Conservation (phyloP, 2,888 invertebrate genomes). For the Aleiodes testaceus region DNA sequence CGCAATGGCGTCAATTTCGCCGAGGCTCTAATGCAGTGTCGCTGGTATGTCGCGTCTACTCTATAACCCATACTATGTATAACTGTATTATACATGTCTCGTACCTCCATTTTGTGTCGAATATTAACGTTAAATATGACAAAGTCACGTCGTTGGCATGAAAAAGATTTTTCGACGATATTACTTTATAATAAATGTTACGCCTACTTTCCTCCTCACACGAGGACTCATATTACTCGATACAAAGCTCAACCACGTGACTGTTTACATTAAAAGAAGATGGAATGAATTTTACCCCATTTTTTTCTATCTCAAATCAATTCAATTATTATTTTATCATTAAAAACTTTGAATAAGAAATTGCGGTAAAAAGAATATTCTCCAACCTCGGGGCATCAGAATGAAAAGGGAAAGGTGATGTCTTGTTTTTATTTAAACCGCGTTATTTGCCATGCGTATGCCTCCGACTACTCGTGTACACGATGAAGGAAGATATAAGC, state of each 20-base stretch:
- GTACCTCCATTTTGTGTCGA: conserved; percentile 35
- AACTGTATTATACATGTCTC: conserved; percentile 27
- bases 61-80: conserved; percentile 28
- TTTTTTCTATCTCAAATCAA: no score
- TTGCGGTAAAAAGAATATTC: conserved; percentile 23
- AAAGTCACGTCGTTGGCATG: conserved; percentile 55
- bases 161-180: conserved; percentile 61
- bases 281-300: no score
- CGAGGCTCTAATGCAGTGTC: conserved; percentile 30
- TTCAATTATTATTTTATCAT: no score
- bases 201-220: conserved; percentile 57
- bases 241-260: conserved; percentile 12
- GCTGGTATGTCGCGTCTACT: conserved; percentile 21
- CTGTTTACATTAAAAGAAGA: not conserved
- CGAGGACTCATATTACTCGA: conserved; percentile 62
- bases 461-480: conserved; percentile 53
- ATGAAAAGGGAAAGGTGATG: not conserved
- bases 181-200: conserved; percentile 66
- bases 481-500: conserved; percentile 70
- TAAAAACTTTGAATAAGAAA: no score
- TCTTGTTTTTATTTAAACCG: conserved; percentile 64
- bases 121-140: conserved; percentile 61
- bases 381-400: not conserved
- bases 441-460: conserved; percentile 61
- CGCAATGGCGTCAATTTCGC: conserved; percentile 32